phyloP scores from a whole-genome alignment of 2,888 invertebrate species.

The Cantharis lateralis region DNA sequence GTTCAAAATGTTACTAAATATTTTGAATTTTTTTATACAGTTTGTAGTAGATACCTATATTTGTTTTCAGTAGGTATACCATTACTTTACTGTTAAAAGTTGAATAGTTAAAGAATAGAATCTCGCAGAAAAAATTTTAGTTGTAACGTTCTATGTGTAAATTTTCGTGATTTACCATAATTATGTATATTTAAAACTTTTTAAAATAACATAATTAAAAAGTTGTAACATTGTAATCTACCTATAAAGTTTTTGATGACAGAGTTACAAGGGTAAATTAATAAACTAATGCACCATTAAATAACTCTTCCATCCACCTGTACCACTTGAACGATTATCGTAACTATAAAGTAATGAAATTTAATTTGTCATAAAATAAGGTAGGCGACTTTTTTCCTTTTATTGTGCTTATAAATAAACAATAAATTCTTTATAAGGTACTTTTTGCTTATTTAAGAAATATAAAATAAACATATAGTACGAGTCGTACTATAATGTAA shows the following conservation, averaged over 20 bases:
- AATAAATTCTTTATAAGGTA: background rate
- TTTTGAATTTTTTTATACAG: no score
- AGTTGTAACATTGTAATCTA: background rate
- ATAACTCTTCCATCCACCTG: background rate
- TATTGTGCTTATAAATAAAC: background rate
- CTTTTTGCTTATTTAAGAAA: background rate
- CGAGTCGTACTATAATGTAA: no score
- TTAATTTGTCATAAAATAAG: background rate
- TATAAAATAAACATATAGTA: no score
- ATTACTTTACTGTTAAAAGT: no score
- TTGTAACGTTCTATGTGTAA: no score
- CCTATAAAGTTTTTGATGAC: background rate
- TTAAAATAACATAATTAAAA: background rate
- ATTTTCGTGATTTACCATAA: no score
- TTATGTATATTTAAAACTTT: no score
- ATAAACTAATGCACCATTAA: background rate
- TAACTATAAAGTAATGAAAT: background rate
- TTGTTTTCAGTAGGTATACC: no score
- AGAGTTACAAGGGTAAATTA: background rate
- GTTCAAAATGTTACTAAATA: no score
- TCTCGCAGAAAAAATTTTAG: no score
- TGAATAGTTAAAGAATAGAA: no score
- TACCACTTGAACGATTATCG: background rate
- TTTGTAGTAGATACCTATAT: no score
- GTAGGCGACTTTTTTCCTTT: background rate